Base-by-base conservation (phyloP, 1,140 invertebrate genomes). In the Bactericera cockerelli region DNA sequence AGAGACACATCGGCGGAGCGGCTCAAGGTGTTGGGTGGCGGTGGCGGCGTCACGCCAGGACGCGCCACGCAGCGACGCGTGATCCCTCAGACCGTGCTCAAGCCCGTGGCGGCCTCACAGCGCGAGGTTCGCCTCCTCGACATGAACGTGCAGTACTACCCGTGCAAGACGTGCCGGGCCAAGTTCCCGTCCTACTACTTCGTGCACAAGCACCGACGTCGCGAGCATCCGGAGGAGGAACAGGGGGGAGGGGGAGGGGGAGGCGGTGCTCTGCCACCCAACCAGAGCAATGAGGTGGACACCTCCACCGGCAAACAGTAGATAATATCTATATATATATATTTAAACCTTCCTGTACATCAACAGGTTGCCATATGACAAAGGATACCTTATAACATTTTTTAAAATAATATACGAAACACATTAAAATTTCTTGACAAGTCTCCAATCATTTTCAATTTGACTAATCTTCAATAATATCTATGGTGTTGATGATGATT, bases 151-250 rank as follows among this genome's bases (percentile, higher is more conserved):
- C 88, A 92, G 69, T 93, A 91, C 73, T 93, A 91, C 72, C 88
- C 89, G 0, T 93, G 89, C 72, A 92, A 92, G 70, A 89, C 85
- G 0, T 93, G 89, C 72, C 89, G 89, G 22, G 87, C 80, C 67
- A 92, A 91, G 72, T 93, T 93, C 68, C 89, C 89, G 0, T 89
- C 86, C 63, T 93, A 93, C 67, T 93, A 93, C 69, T 93, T 93
- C 73, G 89, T 93, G 2, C 89, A 92, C 68, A 93, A 93, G 66
- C 89, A 93, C 71, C 74, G 87, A 24, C 89, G 90, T 72, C 67
- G 87, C 62, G 90, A 87, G 69, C 88, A 93, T 67, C 80, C 80
- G 6, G 70, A 70, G n/a, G 70, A 74, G 10, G 68, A 71, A 55
- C 56, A 14, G 42, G 42, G 28, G 28, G 4, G 4, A 13, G 28